Evolutionary conservation across 2,113 vertebrate genomes (phyloP), one percentile per base, ranked within the genome.

Genomic region (Serinus canaria): DNA sequence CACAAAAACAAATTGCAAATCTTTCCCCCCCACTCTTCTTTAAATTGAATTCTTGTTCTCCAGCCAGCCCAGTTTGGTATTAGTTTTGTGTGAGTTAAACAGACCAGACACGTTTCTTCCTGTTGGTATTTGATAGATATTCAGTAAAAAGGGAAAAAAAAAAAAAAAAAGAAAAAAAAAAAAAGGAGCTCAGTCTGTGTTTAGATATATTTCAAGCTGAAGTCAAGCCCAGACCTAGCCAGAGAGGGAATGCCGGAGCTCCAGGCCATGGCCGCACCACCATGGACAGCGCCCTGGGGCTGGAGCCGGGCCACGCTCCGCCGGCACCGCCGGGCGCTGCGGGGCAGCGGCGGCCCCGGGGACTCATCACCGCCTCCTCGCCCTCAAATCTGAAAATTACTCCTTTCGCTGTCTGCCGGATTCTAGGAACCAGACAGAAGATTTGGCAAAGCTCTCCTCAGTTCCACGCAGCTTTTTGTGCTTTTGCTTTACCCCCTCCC

Each of bases 361-460:
- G 5, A 49, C 30, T 3, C 66, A 59, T 2, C 44, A 11, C 68
- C 15, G 60, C 20, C 79, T 81, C 83, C 43, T 63, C 16, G 83
- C 80, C 90, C 94, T 90, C 87, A 28, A 25, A 30, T 15, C 55
- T 39, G 55, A 72, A 93, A 94, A 94, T 33, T 44, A 12, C 16
- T 66, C 70, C 82, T 74, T 66, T 74, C 47, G 37, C 60, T 75
- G 92, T 85, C 86, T 92, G 20, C 95, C 13, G 73, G 70, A 64
- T 91, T 95, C 94, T 92, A 76, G 81, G 95, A 96, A 90, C 83
- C 95, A 90, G 79, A 66, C 74, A 14, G 87, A 56, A 88, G 56
- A 35, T 66, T 67, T 81, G 93, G 94, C 84, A 83, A 49, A 84
- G 59, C 33, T 46, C 35, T 23, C 35, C 35, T 37, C 52, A 2